Evolutionary conservation across 2,888 invertebrate genomes (phyloP).

Genomic region (Aphidius colemani): DNA sequence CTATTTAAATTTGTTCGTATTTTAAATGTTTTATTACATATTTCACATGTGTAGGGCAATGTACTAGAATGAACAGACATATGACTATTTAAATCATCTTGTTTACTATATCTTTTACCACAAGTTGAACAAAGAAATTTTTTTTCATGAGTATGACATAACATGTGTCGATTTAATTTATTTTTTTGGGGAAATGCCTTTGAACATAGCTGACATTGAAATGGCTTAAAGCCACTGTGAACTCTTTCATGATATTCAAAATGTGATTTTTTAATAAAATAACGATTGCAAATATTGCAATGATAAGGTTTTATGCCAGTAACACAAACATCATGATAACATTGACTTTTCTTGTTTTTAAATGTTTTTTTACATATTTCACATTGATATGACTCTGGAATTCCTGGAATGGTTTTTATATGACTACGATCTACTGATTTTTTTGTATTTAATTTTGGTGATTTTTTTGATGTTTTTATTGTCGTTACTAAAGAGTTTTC

Average conservation of each 20-base stretch:
- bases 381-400: constrained; percentile 67
- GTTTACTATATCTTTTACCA: constrained; percentile 66
- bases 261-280: constrained; percentile 73
- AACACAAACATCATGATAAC: constrained; percentile 52
- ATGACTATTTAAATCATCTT: constrained; percentile 66
- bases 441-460: background rate
- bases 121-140: constrained; percentile 67
- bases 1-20: constrained; percentile 72
- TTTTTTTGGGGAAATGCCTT: constrained; percentile 73
- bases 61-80: constrained; percentile 63
- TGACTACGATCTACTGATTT: constrained; percentile 45
- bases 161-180: constrained; percentile 73
- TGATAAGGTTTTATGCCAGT: constrained; percentile 61
- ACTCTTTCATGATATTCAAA: constrained; percentile 73
- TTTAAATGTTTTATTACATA: constrained; percentile 71
- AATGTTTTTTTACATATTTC: constrained; percentile 72
- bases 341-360: constrained; percentile 63
- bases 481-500: background rate
- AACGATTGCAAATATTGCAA: constrained; percentile 61
- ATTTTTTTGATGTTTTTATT: background rate
- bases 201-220: constrained; percentile 68
- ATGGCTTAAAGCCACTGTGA: constrained; percentile 69
- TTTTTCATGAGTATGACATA: constrained; percentile 59
- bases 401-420: constrained; percentile 57
- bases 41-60: constrained; percentile 67